These are phyloP conservation scores for Oreonectes daqikongensis DNA, from an alignment of 2,797 vertebrate species.

Conservation along the genomic window DNA sequence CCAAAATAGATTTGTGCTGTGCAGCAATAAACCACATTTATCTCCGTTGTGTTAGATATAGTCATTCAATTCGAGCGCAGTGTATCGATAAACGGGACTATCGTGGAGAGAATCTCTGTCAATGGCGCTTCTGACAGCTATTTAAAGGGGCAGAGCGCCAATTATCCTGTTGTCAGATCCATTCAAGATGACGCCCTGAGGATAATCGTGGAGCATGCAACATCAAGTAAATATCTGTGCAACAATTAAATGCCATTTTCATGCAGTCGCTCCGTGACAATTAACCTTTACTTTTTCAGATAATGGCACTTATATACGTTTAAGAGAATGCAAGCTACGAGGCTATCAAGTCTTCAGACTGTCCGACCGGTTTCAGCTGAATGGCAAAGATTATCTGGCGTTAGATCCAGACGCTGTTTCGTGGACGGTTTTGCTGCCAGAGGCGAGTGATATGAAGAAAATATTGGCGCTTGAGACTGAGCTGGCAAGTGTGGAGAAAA, in stretches of 20 bases:
- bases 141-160: constrained; percentile 51
- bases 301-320: constrained; percentile 61
- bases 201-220: neutral
- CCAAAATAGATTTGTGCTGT: neutral
- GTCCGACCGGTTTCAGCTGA: constrained; percentile 63
- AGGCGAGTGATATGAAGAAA: constrained; percentile 59
- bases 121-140: constrained; percentile 54
- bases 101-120: constrained; percentile 59
- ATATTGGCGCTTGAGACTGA: constrained; percentile 56
- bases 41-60: constrained; percentile 59
- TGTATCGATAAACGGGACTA: constrained; percentile 55
- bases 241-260: neutral
- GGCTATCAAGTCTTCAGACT: constrained; percentile 61
- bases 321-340: constrained; percentile 68
- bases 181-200: constrained; percentile 34
- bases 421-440: constrained; percentile 62
- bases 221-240: constrained; percentile 15
- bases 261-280: neutral
- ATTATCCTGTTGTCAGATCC: constrained; percentile 55
- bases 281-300: constrained; percentile 45
- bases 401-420: constrained; percentile 57
- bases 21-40: neutral
- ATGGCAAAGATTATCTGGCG: constrained; percentile 64
- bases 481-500: constrained; percentile 47
- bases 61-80: constrained; percentile 65